Evolutionary conservation across 2,797 vertebrate species (phyloP), one percentile per base, ranked within the genome.

Genomic region (Phalanger gymnotis): DNA sequence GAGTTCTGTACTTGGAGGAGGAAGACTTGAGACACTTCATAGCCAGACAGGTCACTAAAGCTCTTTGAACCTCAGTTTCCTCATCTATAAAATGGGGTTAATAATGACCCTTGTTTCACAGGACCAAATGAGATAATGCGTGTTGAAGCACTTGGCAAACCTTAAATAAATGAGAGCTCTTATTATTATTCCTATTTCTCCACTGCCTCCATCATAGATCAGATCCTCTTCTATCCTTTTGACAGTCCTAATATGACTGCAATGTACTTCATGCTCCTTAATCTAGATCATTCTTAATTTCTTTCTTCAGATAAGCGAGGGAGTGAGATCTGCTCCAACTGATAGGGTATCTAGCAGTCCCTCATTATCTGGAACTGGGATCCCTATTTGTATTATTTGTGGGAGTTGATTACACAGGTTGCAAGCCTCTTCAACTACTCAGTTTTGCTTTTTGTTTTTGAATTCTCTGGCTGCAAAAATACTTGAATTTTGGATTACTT

Each of bases 391-490:
- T 61, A 16, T 90, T 95, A 93, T n/a, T 95, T 96, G 73, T 3
- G 34, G 95, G 56, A 94, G 53, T 14, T 5, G 91, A 14, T 94
- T 90, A 94, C 34, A 53, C 58, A 87, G 9, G n/a, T 94, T 91
- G 12, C 92, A 91, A 94, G 40, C 31, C 16, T 94, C 90, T 81
- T 93, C 87, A 94, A n/a, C 28, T 30, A 95, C 12, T 91, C 91
- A 93, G 3, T 92, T 89, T 96, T 97, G 22, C 9, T 54, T 14
- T 87, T 13, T 96, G 40, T 90, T 94, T 19, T 95, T 95, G 90
- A 92, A 92, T 93, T 54, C 19, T 95, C 94, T 92, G n/a, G 53
- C 34, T 53, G 93, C 27, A 93, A 93, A 96, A 51, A 22, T 6
- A 54, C 30, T 54, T 30, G 92, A 51, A 92, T 91, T 7, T 96